Conservation (phyloP, 2,113 vertebrate genomes). For the Cygnus atratus region DNA sequence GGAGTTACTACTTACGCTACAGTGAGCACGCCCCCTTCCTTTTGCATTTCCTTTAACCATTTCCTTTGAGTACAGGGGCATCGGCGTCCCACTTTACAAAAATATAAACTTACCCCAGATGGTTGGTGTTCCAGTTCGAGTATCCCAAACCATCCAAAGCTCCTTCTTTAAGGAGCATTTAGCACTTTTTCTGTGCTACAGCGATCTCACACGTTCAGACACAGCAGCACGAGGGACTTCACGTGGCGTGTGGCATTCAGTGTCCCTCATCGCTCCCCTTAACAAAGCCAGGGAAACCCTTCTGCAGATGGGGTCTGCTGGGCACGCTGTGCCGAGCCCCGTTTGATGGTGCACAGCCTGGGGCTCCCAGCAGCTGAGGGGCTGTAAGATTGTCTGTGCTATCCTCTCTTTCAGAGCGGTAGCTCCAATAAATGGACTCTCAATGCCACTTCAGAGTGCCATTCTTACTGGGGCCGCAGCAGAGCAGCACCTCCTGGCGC, state of each 20-base stretch:
- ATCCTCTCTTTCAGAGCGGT: not conserved
- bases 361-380: not conserved
- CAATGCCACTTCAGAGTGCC: not conserved
- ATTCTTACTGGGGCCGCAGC: accelerated
- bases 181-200: not conserved
- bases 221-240: not conserved
- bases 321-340: no score
- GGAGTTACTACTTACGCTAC: not conserved
- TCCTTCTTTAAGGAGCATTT: not conserved
- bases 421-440: not conserved
- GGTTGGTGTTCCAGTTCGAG: not conserved
- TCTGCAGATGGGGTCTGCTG: not conserved
- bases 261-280: not conserved
- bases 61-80: not conserved
- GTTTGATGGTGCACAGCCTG: accelerated
- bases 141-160: not conserved
- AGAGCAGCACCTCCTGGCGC: not conserved
- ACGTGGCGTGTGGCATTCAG: not conserved
- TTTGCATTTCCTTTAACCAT: not conserved
- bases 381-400: not conserved
- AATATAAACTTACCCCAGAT: not conserved
- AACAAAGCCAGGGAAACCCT: not conserved
- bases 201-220: not conserved
- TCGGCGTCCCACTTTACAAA: not conserved
- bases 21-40: not conserved